phyloP scores from a whole-genome alignment of 2,797 vertebrate species.

The Sebastes trivittatus region DNA sequence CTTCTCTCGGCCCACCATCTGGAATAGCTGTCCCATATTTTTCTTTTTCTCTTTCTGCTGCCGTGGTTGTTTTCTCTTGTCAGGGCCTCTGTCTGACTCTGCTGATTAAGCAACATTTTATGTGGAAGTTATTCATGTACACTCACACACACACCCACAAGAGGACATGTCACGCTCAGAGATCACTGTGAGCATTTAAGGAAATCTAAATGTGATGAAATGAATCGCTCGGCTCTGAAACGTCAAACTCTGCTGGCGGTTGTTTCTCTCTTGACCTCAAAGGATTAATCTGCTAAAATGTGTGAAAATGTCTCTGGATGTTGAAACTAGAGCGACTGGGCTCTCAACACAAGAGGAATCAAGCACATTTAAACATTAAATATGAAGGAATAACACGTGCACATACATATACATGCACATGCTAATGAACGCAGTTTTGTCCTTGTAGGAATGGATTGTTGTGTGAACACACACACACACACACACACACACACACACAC shows the following conservation, averaged over 20 bases:
- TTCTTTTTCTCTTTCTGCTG: slow-evolving; percentile 53
- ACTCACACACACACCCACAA: neutral
- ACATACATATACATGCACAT: neutral
- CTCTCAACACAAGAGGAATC: neutral
- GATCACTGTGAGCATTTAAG: neutral
- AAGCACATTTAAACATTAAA: neutral
- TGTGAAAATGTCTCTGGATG: neutral
- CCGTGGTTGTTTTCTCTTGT: slow-evolving; percentile 25
- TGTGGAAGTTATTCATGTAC: slow-evolving; percentile 32
- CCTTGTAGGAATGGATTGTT: neutral
- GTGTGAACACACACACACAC: neutral
- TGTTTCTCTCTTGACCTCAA: neutral
- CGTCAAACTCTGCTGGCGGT: neutral
- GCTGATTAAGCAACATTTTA: slow-evolving; percentile 58
- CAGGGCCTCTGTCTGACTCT: slow-evolving; percentile 38
- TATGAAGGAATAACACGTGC: neutral
- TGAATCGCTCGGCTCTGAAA: neutral
- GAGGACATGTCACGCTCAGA: neutral
- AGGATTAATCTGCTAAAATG: neutral
- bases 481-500: neutral
- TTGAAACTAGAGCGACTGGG: neutral
- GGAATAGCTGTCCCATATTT: slow-evolving; percentile 38
- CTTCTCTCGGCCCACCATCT: slow-evolving; percentile 7
- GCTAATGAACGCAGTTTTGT: neutral
- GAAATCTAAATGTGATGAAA: neutral